A percentile compares a stretch with the other conserved stretches of the same genome.
phyloP scores from a whole-genome alignment of 2,888 invertebrate species.

The Campoletis raptor region DNA sequence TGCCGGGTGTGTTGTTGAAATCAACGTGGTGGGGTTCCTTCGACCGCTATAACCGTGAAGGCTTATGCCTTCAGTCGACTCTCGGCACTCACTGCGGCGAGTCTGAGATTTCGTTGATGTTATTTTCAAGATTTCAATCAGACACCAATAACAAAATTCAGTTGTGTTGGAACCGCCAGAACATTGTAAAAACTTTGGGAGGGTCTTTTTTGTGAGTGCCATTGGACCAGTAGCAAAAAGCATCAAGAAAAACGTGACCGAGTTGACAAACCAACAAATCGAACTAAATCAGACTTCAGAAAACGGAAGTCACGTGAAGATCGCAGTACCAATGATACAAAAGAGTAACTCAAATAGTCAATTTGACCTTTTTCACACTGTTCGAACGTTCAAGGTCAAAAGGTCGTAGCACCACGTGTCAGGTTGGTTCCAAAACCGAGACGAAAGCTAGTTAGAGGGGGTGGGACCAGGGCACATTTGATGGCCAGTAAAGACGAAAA shows the following conservation, averaged over 20 bases:
- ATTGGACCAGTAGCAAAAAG: neutral
- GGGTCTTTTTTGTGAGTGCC: neutral
- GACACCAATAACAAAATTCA: constrained; percentile 23
- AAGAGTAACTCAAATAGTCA: neutral
- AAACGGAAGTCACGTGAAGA: neutral
- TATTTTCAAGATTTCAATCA: constrained; percentile 70
- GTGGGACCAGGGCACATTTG: constrained; percentile 23
- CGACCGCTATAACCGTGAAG: constrained; percentile 79
- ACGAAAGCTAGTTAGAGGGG: constrained; percentile 18
- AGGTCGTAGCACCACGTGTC: constrained; percentile 33
- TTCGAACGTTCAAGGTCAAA: constrained; percentile 29
- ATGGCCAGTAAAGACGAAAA: constrained; percentile 35
- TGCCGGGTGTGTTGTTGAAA: constrained; percentile 82
- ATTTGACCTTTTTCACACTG: constrained; percentile 1
- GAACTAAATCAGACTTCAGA: neutral
- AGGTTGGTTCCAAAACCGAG: neutral
- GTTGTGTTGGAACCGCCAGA: neutral
- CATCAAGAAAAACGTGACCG: neutral
- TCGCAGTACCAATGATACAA: neutral
- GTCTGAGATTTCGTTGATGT: constrained; percentile 78
- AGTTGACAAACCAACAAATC: constrained; percentile 16
- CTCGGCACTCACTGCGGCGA: constrained; percentile 83
- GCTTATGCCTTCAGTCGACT: constrained; percentile 83
- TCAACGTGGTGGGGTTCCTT: constrained; percentile 83
- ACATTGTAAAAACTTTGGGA: neutral